These are phyloP conservation scores for Donacobius atricapilla DNA, from an alignment of 2,113 vertebrate genomes.

Conservation along the genomic window DNA sequence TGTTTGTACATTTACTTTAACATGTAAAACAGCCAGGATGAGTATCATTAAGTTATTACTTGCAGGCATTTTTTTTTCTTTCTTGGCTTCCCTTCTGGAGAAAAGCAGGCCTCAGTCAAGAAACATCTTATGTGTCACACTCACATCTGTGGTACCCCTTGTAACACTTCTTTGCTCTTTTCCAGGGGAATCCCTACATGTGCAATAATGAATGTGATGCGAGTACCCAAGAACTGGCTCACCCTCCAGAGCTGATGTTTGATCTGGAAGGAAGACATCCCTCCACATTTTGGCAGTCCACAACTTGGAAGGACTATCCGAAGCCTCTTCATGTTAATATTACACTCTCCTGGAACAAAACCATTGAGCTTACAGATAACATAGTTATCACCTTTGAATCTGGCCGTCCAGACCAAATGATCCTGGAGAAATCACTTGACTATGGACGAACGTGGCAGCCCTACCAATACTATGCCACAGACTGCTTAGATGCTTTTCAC, in stretches of 20 bases:
- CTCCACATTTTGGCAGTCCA: conserved; percentile 97
- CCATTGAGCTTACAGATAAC: conserved; percentile 97
- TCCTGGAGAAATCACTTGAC: conserved; percentile 95
- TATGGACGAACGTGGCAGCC: conserved; percentile 96
- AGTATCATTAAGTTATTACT: neutral
- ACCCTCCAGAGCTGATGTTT: conserved; percentile 96
- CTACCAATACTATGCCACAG: conserved; percentile 97
- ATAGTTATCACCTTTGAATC: conserved; percentile 97
- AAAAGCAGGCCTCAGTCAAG: neutral
- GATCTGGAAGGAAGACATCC: conserved; percentile 95
- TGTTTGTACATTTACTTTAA: neutral
- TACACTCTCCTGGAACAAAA: conserved; percentile 98
- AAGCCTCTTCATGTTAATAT: conserved; percentile 94
- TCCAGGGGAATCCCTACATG: conserved; percentile 98
- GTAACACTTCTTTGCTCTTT: conserved; percentile 47
- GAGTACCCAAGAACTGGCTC: conserved; percentile 89
- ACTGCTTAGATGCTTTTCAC: conserved; percentile 95
- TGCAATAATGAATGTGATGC: conserved; percentile 99
- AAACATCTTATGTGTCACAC: neutral
- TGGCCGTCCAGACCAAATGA: conserved; percentile 96
- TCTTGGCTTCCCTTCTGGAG: neutral
- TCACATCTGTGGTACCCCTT: neutral
- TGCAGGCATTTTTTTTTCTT: neutral
- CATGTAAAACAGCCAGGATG: neutral
- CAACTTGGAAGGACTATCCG: conserved; percentile 94